Conservation (phyloP, 2,113 vertebrate species). For the Porphyrio hochstetteri region DNA sequence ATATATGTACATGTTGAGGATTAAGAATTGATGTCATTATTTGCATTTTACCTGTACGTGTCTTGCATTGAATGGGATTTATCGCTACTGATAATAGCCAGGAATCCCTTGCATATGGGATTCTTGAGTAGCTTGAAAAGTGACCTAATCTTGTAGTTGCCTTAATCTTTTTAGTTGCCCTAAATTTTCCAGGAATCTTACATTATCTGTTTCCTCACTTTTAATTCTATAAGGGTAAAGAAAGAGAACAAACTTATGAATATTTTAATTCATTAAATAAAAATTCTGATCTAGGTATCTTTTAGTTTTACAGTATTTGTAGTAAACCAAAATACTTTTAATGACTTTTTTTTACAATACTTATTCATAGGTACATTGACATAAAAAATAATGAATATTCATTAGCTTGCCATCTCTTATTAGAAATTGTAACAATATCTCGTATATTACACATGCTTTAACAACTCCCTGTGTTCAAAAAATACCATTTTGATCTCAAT, state of each 20-base stretch:
- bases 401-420: not conserved
- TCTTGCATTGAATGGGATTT: not conserved
- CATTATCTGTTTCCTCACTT: not conserved
- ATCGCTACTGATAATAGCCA: not conserved
- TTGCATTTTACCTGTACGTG: not conserved
- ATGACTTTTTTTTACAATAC: not conserved
- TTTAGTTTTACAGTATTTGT: not conserved
- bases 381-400: not conserved
- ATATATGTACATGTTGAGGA: not conserved
- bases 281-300: not conserved
- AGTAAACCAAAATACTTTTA: not conserved
- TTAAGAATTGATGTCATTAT: not conserved
- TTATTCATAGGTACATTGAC: not conserved
- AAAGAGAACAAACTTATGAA: not conserved
- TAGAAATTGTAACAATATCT: not conserved
- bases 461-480: not conserved
- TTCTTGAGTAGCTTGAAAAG: not conserved
- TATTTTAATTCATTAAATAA: not conserved
- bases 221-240: not conserved
- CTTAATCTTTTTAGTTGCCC: no score
- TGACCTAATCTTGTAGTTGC: not conserved
- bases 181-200: not conserved
- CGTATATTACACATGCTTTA: not conserved
- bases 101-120: not conserved
- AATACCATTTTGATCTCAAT: not conserved